These are phyloP conservation scores for Coptodon bakossiorum DNA, from an alignment of 2,113 vertebrate genomes.

Conservation along the genomic window DNA sequence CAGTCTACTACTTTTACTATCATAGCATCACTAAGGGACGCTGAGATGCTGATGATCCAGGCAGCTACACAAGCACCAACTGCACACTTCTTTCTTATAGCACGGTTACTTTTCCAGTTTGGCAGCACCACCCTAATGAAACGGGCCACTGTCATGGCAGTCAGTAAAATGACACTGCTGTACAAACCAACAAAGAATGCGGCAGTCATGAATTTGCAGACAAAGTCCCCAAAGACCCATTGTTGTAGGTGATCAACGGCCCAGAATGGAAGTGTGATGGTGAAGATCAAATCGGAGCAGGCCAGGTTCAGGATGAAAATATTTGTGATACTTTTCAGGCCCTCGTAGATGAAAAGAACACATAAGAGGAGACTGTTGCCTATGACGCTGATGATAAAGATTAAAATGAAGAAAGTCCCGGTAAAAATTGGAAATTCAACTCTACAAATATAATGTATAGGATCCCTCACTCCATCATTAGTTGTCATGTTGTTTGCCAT, in stretches of 20 bases:
- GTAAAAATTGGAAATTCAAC: not conserved
- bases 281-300: not conserved
- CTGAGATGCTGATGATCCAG: slow-evolving; percentile 56
- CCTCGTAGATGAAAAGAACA: not conserved
- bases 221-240: accelerated
- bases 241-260: not conserved
- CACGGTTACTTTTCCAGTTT: not conserved
- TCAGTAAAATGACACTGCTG: slow-evolving; percentile 64
- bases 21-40: slow-evolving; percentile 42
- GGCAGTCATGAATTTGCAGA: slow-evolving; percentile 56
- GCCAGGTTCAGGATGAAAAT: not conserved
- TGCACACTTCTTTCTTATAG: slow-evolving; percentile 34
- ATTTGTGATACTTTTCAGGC: not conserved
- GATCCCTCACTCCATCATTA: not conserved
- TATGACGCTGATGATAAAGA: not conserved
- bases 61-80: slow-evolving; percentile 26
- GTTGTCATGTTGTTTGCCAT: not conserved
- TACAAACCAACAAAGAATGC: not conserved
- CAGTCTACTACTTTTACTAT: accelerated
- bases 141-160: slow-evolving; percentile 70
- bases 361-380: not conserved
- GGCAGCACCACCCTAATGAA: slow-evolving; percentile 69
- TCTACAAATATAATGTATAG: accelerated
- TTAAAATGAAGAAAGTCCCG: not conserved
- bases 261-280: not conserved